Conservation (phyloP, 2,888 invertebrate genomes). For the Hanleya hanleyi region DNA sequence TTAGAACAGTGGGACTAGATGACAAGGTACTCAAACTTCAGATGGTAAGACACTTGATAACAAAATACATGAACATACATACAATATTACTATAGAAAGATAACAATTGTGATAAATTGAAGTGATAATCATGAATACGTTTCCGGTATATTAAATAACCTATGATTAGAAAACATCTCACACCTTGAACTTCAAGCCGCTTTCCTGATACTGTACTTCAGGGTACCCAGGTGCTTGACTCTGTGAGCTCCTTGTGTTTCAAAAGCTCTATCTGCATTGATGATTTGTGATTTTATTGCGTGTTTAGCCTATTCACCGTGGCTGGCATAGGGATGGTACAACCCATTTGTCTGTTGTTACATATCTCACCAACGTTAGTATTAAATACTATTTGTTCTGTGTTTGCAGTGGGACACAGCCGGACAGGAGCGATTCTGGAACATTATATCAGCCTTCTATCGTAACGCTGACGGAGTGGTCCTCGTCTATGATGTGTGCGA, state of each 20-base stretch:
- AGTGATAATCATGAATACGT: too few species aligned
- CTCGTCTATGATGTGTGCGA: constrained; percentile 5
- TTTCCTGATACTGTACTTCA: too few species aligned
- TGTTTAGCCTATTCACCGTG: too few species aligned
- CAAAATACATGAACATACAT: neutral
- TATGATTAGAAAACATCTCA: too few species aligned
- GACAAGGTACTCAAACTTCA: neutral
- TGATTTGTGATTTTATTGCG: neutral
- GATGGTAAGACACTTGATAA: neutral
- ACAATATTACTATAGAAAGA: too few species aligned
- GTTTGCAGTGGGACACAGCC: constrained; percentile 77
- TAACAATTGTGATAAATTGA: too few species aligned
- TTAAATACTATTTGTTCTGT: neutral
- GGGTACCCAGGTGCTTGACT: too few species aligned
- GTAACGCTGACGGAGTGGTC: constrained; percentile 5
- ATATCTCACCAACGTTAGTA: too few species aligned
- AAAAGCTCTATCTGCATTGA: neutral
- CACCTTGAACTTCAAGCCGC: too few species aligned
- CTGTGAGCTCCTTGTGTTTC: neutral
- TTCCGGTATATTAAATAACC: too few species aligned
- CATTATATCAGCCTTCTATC: constrained; percentile 90
- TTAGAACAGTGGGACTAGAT: neutral
- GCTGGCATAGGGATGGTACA: neutral
- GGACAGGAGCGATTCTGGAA: constrained; percentile 79
- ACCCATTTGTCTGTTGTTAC: too few species aligned